A percentile compares a stretch with the other conserved stretches of the same genome.
Conservation (phyloP, 2,113 vertebrate genomes). For the Vulpes ferrilata region DNA sequence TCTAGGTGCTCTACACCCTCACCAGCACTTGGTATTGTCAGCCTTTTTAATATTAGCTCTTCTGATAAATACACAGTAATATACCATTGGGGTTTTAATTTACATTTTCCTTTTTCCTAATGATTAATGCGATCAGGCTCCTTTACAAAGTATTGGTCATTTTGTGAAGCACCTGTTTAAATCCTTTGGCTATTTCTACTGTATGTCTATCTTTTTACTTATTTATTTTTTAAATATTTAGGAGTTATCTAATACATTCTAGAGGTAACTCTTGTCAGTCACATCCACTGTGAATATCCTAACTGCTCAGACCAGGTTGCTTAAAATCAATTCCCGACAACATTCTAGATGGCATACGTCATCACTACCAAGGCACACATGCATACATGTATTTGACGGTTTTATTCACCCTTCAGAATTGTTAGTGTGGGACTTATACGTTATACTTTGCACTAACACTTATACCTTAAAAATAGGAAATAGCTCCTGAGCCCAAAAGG, state of each 20-base stretch:
- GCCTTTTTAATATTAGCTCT: neutral
- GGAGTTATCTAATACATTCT: neutral
- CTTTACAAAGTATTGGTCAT: neutral
- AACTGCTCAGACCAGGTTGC: neutral
- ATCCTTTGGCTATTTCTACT: neutral
- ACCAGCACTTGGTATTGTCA: neutral
- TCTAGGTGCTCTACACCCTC: neutral
- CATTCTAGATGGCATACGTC: neutral
- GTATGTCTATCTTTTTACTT: neutral
- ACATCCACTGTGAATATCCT: neutral
- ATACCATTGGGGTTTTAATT: neutral
- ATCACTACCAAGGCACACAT: neutral
- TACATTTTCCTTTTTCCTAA: slow-evolving; percentile 20
- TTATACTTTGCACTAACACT: neutral
- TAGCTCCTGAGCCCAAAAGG: neutral
- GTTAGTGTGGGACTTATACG: neutral
- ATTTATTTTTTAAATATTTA: slow-evolving; percentile 1
- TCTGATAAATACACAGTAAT: neutral
- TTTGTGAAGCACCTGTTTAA: slow-evolving; percentile 32
- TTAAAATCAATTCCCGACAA: neutral
- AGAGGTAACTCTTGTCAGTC: neutral
- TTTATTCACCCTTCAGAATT: neutral
- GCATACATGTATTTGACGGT: neutral
- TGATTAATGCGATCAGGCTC: neutral
- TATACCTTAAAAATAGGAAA: neutral